phyloP scores from a whole-genome alignment of 2,113 vertebrate genomes.

The Cyanoliseus patagonus region DNA sequence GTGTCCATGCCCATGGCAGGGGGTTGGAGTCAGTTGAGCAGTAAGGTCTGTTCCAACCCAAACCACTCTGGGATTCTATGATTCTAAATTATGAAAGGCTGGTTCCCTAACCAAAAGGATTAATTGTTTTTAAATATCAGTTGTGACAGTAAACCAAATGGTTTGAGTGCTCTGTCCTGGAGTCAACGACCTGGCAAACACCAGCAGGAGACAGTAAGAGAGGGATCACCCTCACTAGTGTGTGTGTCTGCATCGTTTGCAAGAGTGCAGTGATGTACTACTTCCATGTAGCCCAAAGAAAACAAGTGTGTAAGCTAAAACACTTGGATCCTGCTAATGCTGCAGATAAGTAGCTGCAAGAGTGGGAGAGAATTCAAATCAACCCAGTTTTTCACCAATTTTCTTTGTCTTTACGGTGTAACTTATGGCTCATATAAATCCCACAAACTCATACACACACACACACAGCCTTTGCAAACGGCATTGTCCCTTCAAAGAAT shows the following conservation, averaged over 20 bases:
- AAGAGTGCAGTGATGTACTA: not conserved
- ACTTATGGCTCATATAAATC: not conserved
- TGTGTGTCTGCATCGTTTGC: not conserved
- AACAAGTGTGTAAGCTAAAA: not conserved
- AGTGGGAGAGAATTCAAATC: not conserved
- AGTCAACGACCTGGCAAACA: not conserved
- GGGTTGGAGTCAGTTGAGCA: not conserved
- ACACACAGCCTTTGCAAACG: not conserved
- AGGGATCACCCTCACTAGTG: not conserved
- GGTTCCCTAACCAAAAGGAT: not conserved
- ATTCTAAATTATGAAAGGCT: not conserved
- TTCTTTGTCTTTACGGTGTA: not conserved
- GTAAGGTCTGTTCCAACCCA: not conserved
- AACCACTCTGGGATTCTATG: not conserved
- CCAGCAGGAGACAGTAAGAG: not conserved
- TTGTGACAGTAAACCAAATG: not conserved
- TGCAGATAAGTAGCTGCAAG: not conserved
- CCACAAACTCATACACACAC: too few species aligned
- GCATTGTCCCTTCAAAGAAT: not conserved
- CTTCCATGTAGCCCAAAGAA: not conserved
- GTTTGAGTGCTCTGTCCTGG: not conserved
- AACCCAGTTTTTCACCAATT: not conserved
- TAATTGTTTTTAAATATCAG: not conserved
- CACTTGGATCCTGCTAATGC: not conserved
- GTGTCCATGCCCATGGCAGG: not conserved